phyloP scores from a whole-genome alignment of 2,113 vertebrate species.

The Platysteira castanea region DNA sequence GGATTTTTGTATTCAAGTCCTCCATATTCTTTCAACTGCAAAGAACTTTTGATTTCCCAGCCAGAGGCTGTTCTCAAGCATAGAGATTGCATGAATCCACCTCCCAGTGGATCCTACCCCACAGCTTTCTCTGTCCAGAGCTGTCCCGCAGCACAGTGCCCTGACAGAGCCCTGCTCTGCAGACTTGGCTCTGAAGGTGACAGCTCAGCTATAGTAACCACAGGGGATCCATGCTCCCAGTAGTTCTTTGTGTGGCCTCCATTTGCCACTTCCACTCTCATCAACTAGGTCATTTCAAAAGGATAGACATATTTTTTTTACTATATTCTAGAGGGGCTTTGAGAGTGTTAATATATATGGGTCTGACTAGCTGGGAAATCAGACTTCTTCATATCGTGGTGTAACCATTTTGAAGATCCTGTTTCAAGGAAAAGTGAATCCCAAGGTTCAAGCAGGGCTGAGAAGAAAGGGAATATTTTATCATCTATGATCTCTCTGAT shows the following conservation, averaged over 20 bases:
- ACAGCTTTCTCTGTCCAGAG: background rate
- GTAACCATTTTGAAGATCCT: background rate
- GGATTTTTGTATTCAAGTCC: background rate
- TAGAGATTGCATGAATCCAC: background rate
- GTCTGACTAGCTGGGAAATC: constrained; percentile 8
- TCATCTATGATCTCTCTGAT: constrained; percentile 14
- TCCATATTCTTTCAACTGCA: background rate
- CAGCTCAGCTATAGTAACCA: background rate
- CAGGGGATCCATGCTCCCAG: background rate
- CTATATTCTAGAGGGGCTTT: background rate
- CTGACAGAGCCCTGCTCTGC: background rate
- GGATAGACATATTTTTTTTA: background rate
- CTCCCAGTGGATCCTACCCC: background rate
- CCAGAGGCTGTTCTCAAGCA: accelerated
- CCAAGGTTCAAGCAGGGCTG: constrained; percentile 17
- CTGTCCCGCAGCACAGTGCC: background rate
- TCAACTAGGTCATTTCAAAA: background rate
- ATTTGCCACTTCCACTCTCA: background rate
- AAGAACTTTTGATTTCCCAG: background rate
- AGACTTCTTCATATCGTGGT: background rate
- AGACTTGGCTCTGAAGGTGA: background rate
- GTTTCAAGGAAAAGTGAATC: constrained; percentile 40
- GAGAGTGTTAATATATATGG: constrained; percentile 39
- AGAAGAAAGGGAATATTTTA: constrained; percentile 58
- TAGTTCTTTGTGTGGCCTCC: background rate